Evolutionary conservation across 2,113 vertebrate genomes (phyloP), one percentile per base, ranked within the genome.

Genomic region (Dicaeum eximium): DNA sequence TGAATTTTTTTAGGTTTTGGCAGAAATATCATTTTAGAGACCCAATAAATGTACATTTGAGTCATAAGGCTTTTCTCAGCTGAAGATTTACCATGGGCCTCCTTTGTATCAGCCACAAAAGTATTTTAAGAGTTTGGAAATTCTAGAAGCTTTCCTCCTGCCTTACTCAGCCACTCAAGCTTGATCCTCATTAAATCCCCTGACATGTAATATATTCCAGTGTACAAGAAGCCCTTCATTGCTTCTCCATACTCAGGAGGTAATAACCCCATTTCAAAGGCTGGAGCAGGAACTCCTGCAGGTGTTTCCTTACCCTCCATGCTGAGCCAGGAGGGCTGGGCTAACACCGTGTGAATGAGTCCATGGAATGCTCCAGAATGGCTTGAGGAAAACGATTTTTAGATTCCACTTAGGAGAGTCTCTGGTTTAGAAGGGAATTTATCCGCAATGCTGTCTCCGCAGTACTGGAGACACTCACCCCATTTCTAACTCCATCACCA

Each of bases 91-190:
- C 95, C 95, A 94, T 80, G 95, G 89, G 79, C 84, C 82, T 96
- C 94, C 69, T 93, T 92, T 92, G 67, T 94, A 94, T 95, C 90
- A 84, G 90, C 95, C 94, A 96, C 95, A 90, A 31, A 96, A 96
- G 80, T 92, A 96, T 96, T 97, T 96, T 97, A 97, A 93, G 97
- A 95, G 95, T 96, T 94, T 88, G 94, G 96, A 97, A 97, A 97
- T 92, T 97, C 88, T 95, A 97, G 93, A 93, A 96, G 94, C 92
- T 94, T 96, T 94, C 88, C 93, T 94, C 45, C 71, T 94, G 96
- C 96, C 88, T 94, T 95, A 94, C 79, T 80, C 97, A 96, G 92
- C 80, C 90, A 91, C 84, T 97, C 96, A 86, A 88, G 93, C 86
- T 92, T 95, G 94, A 97, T 97, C 95, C 95, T 95, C 87, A 95